These are phyloP conservation scores for Emydura subglobosa DNA, from an alignment of 2,113 vertebrate species.

Conservation along the genomic window DNA sequence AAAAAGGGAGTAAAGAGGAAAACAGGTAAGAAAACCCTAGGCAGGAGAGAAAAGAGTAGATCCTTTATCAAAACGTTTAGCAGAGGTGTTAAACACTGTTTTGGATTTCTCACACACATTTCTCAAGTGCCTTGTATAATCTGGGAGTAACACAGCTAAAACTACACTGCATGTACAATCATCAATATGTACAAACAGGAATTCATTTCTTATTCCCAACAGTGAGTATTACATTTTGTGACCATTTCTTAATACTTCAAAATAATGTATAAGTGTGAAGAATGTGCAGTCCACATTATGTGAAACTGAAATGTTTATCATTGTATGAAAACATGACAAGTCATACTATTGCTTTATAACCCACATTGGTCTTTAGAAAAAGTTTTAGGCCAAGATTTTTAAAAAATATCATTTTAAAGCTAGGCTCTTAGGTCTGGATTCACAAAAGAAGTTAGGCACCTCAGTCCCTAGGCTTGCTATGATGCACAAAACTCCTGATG, in stretches of 20 bases:
- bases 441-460: background rate
- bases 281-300: background rate
- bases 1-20: background rate
- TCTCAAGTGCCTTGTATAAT: background rate
- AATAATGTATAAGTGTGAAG: background rate
- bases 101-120: background rate
- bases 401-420: background rate
- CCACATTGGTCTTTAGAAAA: background rate
- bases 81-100: background rate
- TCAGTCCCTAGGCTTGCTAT: background rate
- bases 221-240: background rate
- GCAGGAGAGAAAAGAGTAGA: background rate
- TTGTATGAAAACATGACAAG: background rate
- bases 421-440: background rate
- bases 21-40: background rate
- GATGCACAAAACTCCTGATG: background rate
- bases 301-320: background rate
- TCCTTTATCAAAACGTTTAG: background rate
- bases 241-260: background rate
- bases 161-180: background rate
- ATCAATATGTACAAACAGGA: background rate
- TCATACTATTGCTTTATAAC: background rate
- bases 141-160: background rate
- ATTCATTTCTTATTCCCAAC: background rate
- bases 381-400: background rate